These are phyloP conservation scores for Batillaria attramentaria DNA, from an alignment of 1,140 invertebrate species.

Conservation along the genomic window DNA sequence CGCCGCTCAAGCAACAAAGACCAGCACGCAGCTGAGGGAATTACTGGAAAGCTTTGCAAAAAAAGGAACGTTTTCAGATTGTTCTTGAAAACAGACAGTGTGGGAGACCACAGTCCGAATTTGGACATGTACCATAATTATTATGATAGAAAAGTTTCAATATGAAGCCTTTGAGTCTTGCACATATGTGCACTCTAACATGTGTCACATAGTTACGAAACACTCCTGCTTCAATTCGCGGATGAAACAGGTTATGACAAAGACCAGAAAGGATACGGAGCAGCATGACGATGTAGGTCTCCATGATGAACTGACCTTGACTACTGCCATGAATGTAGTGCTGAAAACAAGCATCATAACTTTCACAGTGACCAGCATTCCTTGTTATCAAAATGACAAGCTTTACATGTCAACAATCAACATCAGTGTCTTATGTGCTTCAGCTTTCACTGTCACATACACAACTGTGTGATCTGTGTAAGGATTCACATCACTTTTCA, in stretches of 20 bases:
- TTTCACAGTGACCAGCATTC: not conserved
- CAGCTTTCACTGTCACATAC: not conserved
- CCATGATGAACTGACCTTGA: conserved; percentile 94
- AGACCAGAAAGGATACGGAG: conserved; percentile 82
- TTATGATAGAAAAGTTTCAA: no score
- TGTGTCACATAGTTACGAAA: not conserved
- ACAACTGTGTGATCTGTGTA: not conserved
- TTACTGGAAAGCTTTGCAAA: no score
- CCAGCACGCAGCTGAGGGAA: no score
- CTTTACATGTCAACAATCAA: not conserved
- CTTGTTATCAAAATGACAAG: not conserved
- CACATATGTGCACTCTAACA: no score
- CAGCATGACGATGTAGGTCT: conserved; percentile 97
- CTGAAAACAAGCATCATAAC: conserved; percentile 69
- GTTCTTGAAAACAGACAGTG: no score
- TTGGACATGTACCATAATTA: no score
- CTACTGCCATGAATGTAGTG: conserved; percentile 76
- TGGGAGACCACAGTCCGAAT: no score
- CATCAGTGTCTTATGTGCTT: not conserved
- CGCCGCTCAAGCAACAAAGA: no score
- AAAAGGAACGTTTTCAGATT: no score
- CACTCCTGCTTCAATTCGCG: not conserved
- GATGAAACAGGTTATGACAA: not conserved
- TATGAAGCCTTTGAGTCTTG: no score
- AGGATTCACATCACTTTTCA: not conserved